phyloP scores from a whole-genome alignment of 2,113 vertebrate species.

The Phyllostomus hastatus region DNA sequence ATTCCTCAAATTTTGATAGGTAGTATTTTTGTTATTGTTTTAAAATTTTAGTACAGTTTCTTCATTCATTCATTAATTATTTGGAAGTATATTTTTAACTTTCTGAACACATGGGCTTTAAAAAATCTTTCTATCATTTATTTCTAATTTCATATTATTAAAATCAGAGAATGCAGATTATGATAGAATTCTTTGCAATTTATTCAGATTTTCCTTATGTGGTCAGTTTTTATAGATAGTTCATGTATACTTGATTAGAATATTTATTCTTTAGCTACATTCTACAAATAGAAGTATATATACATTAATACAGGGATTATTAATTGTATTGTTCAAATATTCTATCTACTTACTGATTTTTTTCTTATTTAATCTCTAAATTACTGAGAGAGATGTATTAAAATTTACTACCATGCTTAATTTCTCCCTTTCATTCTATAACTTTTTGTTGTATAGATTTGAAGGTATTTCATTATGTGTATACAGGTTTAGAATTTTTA shows the following conservation, averaged over 20 bases:
- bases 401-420: not conserved
- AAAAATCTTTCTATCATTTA: not conserved
- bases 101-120: not conserved
- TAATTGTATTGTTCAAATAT: not conserved
- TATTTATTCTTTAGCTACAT: not conserved
- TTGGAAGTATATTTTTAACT: not conserved
- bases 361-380: not conserved
- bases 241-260: not conserved
- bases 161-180: not conserved
- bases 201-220: not conserved
- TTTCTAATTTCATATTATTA: not conserved
- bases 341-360: not conserved
- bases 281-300: not conserved
- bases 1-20: not conserved
- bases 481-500: not conserved
- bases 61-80: not conserved
- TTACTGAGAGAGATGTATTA: not conserved
- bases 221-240: not conserved
- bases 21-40: not conserved
- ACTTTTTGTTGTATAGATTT: not conserved
- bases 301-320: not conserved
- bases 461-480: not conserved
- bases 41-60: not conserved
- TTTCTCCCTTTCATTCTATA: not conserved
- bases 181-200: not conserved